phyloP scores from a whole-genome alignment of 2,888 invertebrate genomes.

The Apeira syringaria region DNA sequence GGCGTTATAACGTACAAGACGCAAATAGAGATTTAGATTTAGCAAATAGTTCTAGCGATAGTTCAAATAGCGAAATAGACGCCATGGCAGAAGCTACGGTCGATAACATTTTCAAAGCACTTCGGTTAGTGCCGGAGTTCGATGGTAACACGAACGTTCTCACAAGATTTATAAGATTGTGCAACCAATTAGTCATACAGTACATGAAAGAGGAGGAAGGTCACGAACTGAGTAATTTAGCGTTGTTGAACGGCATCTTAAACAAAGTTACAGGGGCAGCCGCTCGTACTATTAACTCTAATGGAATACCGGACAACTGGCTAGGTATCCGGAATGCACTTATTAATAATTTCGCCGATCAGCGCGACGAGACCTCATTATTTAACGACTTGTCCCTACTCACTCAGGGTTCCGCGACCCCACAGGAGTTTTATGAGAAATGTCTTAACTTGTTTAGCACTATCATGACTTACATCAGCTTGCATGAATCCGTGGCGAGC shows the following conservation, averaged over 20 bases:
- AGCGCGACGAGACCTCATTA: conserved; percentile 31
- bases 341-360: conserved; percentile 33
- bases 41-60: too few relatives aligned
- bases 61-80: too few relatives aligned
- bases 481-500: conserved; percentile 27
- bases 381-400: conserved; percentile 30
- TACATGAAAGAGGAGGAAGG: too few relatives aligned
- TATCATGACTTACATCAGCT: conserved; percentile 28
- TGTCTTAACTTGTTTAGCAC: conserved; percentile 33
- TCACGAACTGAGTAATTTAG: conserved; percentile 11
- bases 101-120: too few relatives aligned
- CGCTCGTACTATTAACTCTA: conserved; percentile 30
- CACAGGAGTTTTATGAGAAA: conserved; percentile 34
- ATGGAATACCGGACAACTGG: conserved; percentile 34
- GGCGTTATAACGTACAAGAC: too few relatives aligned
- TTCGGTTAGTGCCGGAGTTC: too few relatives aligned
- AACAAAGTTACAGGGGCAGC: conserved; percentile 31
- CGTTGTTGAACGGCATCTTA: conserved; percentile 25
- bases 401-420: conserved; percentile 24
- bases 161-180: too few relatives aligned
- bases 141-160: too few relatives aligned
- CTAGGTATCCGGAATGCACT: conserved; percentile 25
- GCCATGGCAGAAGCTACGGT: too few relatives aligned
- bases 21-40: too few relatives aligned
- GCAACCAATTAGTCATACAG: too few relatives aligned